phyloP scores from a whole-genome alignment of 2,888 invertebrate species.

The Macrophya alboannulata region DNA sequence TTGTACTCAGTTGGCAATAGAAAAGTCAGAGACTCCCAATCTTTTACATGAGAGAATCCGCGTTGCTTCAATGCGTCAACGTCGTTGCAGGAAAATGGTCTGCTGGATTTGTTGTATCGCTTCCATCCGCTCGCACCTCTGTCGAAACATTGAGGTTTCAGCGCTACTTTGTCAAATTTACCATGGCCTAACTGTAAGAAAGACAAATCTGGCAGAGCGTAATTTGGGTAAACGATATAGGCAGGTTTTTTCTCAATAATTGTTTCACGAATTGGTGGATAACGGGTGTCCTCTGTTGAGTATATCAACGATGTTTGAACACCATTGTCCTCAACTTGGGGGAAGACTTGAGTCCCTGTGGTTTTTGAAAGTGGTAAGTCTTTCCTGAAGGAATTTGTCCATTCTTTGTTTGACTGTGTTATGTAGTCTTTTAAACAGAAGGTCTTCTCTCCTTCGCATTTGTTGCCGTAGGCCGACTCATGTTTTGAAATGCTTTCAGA shows the following conservation, averaged over 20 bases:
- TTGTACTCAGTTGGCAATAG: conserved; percentile 93
- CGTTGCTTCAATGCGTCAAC: conserved; percentile 90
- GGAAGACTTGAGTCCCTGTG: conserved; percentile 73
- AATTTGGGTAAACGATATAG: conserved; percentile 95
- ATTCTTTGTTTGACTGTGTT: conserved; percentile 61
- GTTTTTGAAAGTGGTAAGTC: conserved; percentile 69
- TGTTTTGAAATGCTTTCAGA: conserved; percentile 80
- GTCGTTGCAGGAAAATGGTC: conserved; percentile 92
- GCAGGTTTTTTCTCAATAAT: conserved; percentile 85
- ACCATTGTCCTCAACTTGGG: conserved; percentile 75
- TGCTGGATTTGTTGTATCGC: conserved; percentile 76
- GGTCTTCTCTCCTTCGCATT: conserved; percentile 78
- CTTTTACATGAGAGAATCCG: conserved; percentile 92
- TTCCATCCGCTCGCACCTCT: conserved; percentile 79
- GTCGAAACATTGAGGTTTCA: conserved; percentile 86
- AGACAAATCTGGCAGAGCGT: conserved; percentile 93
- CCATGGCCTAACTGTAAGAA: conserved; percentile 83
- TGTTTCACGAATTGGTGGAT: conserved; percentile 70
- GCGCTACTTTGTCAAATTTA: conserved; percentile 85
- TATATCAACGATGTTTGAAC: conserved; percentile 76
- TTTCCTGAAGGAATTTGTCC: conserved; percentile 62
- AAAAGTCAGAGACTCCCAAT: conserved; percentile 96
- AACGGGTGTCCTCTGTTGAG: conserved; percentile 68
- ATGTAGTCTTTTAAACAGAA: conserved; percentile 71
- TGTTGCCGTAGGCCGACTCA: conserved; percentile 74